phyloP scores from a whole-genome alignment of 2,888 invertebrate genomes.

The Sisyra terminalis region DNA sequence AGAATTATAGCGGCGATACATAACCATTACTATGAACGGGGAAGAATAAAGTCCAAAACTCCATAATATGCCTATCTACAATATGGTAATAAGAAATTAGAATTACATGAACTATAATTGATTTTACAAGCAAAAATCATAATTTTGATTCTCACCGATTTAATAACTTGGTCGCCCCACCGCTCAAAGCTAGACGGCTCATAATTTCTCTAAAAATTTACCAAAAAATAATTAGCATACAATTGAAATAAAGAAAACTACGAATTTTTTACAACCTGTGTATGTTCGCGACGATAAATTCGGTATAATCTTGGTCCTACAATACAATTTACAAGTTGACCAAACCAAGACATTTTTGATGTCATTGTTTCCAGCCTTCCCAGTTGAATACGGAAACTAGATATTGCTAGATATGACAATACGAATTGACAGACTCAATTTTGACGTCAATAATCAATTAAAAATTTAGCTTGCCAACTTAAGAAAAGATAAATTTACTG shows the following conservation, averaged over 20 bases:
- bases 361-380: conserved; percentile 4
- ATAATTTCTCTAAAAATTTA: conserved; percentile 40
- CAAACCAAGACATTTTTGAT: conserved; percentile 27
- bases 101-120: too few species aligned
- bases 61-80: conserved; percentile 45
- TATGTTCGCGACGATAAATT: conserved; percentile 44
- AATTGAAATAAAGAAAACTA: conserved; percentile 8
- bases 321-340: conserved; percentile 42
- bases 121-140: conserved; percentile 4
- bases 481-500: too few species aligned
- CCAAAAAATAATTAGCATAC: conserved; percentile 8
- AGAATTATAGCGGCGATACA: conserved; percentile 50
- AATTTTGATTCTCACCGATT: conserved; percentile 34
- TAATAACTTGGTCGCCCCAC: conserved; percentile 55
- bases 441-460: too few species aligned
- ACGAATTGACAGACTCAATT: too few species aligned
- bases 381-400: too few species aligned
- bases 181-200: conserved; percentile 49
- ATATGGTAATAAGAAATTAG: conserved; percentile 12
- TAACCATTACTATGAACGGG: conserved; percentile 52
- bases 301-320: conserved; percentile 55
- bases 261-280: conserved; percentile 27
- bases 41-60: conserved; percentile 56
- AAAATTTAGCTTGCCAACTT: too few species aligned
- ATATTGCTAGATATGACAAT: too few species aligned